Percentiles rank a stretch among this genome's conserved stretches.
These are phyloP conservation scores for Alcedo atthis DNA, from an alignment of 2,797 vertebrate genomes.

Conservation along the genomic window DNA sequence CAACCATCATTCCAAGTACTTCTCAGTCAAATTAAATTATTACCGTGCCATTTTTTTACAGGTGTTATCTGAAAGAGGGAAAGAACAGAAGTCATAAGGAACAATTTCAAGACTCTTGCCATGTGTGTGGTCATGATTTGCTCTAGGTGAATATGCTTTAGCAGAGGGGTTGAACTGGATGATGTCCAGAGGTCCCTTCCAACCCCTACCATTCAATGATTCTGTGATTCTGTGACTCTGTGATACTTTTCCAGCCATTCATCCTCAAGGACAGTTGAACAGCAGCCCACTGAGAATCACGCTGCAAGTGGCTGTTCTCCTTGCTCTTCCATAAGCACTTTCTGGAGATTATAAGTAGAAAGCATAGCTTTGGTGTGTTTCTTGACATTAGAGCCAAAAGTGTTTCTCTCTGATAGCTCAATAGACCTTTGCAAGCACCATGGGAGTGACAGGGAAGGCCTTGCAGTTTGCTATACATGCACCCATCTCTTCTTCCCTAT, in stretches of 20 bases:
- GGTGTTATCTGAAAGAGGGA: background rate
- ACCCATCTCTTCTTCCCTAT: background rate
- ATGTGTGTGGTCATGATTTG: fast-evolving
- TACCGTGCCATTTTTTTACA: background rate
- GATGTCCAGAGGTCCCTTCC: background rate
- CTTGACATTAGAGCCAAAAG: background rate
- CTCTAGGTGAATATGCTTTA: background rate
- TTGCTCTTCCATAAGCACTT: background rate
- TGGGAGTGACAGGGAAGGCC: background rate
- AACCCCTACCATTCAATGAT: background rate
- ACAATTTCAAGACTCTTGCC: background rate
- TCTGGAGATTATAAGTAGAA: background rate
- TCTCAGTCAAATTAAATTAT: background rate
- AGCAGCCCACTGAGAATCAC: background rate
- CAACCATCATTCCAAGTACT: background rate
- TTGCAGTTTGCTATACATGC: fast-evolving
- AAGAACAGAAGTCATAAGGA: background rate
- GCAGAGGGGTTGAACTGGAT: background rate
- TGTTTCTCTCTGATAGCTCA: fast-evolving
- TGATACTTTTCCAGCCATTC: background rate
- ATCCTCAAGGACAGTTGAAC: background rate
- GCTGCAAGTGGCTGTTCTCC: background rate
- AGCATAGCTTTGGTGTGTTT: background rate
- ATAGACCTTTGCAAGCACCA: background rate
- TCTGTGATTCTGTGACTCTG: too few species aligned